Base-by-base conservation (phyloP, 2,888 invertebrate species). In the Sarcophaga variegata region DNA sequence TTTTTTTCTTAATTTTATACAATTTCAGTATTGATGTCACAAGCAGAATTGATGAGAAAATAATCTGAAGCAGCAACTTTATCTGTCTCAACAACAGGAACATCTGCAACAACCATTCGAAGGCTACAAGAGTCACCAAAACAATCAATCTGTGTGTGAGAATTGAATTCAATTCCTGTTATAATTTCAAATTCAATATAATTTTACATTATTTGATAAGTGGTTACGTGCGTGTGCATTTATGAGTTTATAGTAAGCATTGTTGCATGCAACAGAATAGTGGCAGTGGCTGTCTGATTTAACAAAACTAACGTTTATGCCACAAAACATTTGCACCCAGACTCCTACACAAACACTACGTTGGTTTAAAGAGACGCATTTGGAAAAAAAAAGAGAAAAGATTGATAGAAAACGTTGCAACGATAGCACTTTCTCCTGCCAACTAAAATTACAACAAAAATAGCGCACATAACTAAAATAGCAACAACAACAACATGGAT, bases 401-500 rank as follows among this genome's bases (percentile, higher is more conserved):
- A 69, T 17, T 45, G 47, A 69, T 47, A 20, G 47, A 22, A 70
- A 59, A 8, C 37, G 37, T 20, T 22, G n/a, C 47, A 25, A 17
- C 71, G 59, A 27, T n/a, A 72, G 2, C 67, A 69, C 1, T 62
- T 60, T 17, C 25, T 4, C 47, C 49, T 14, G 11, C 12, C 45
- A 54, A 63, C 17, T n/a, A 79, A n/a, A 27, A 27, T 4, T 37
- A 54, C 59, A 81, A 60, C 60, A 59, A 27, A 72, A 14, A 62
- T 37, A 63, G 22, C 14, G 20, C 20, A 63, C 27, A 49, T 4
- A 60, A 37, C 76, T 20, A 67, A 10, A 22, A 8, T 3, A 74
- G 20, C 17, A 45, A 62, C 10, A 62, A 20, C 25, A 60, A 49
- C 70, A 86, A 72, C 47, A 91, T 92, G 92, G 90, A 90, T 27